A percentile compares a stretch with the other conserved stretches of the same genome.
Evolutionary conservation across 2,113 vertebrate species (phyloP).

Genomic region (Lagopus muta): DNA sequence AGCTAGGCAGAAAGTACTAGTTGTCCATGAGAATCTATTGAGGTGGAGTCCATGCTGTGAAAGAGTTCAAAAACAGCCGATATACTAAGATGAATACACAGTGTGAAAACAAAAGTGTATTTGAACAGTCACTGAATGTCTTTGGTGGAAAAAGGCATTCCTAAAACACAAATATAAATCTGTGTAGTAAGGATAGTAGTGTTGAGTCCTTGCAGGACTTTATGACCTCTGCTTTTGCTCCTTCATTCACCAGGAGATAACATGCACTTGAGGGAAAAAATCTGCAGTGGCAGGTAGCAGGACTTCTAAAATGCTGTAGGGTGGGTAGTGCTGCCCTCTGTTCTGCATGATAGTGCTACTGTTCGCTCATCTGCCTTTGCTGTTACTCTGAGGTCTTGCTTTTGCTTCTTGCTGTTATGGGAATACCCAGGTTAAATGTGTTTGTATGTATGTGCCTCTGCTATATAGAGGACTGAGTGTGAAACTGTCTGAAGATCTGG

Average conservation of each 20-base stretch:
- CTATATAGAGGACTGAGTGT: not conserved
- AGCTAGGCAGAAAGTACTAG: not conserved
- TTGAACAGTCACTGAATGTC: constrained; percentile 16
- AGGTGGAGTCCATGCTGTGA: constrained; percentile 31
- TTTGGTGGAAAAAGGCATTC: constrained; percentile 17
- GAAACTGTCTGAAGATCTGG: not conserved
- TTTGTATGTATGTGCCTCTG: not conserved
- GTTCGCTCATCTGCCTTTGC: not conserved
- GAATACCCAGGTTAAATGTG: not conserved
- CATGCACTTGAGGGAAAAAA: not conserved
- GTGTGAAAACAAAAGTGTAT: constrained; percentile 3
- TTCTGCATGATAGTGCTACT: not conserved
- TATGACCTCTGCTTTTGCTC: not conserved
- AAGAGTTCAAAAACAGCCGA: constrained; percentile 16
- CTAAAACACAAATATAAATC: not conserved
- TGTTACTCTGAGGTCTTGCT: not conserved
- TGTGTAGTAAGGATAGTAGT: not conserved
- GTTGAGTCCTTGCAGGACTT: not conserved
- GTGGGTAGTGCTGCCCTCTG: not conserved
- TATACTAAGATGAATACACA: not conserved
- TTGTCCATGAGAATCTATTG: constrained; percentile 15
- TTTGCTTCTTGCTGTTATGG: not conserved
- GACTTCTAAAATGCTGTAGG: not conserved
- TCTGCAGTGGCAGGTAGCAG: not conserved
- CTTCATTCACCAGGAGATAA: not conserved